Conservation (phyloP, 2,113 vertebrate species). For the Anarhynchus alexandrinus region DNA sequence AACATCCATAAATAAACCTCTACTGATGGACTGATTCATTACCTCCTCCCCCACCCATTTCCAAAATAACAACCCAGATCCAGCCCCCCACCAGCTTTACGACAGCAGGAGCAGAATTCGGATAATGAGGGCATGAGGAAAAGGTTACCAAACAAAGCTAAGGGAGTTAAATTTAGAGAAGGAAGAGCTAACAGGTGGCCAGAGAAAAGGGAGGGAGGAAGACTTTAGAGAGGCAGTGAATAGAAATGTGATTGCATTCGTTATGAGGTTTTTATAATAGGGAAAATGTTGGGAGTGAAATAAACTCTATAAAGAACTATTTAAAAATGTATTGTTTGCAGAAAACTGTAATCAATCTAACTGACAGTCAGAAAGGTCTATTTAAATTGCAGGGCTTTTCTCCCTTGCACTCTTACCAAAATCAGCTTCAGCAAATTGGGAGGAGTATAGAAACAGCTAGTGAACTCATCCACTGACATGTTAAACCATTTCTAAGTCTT, state of each 20-base stretch:
- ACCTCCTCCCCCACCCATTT: neutral
- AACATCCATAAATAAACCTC: constrained; percentile 37
- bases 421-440: neutral
- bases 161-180: constrained; percentile 42
- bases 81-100: constrained; percentile 14
- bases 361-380: constrained; percentile 36
- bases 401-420: constrained; percentile 22
- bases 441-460: neutral
- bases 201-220: constrained; percentile 47
- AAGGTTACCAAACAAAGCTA: constrained; percentile 55
- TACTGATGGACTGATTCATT: constrained; percentile 28
- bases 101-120: constrained; percentile 50
- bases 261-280: constrained; percentile 25
- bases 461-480: neutral
- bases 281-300: constrained; percentile 45
- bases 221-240: constrained; percentile 33
- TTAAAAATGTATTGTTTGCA: constrained; percentile 47
- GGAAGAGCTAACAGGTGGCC: constrained; percentile 47
- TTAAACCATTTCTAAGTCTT: neutral
- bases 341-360: constrained; percentile 57
- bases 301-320: constrained; percentile 29
- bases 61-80: constrained; percentile 37
- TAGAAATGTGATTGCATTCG: constrained; percentile 46
- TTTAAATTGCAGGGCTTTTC: constrained; percentile 56
- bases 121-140: constrained; percentile 52